phyloP scores from a whole-genome alignment of 2,797 vertebrate species.

The Bryconaethiops microstoma region DNA sequence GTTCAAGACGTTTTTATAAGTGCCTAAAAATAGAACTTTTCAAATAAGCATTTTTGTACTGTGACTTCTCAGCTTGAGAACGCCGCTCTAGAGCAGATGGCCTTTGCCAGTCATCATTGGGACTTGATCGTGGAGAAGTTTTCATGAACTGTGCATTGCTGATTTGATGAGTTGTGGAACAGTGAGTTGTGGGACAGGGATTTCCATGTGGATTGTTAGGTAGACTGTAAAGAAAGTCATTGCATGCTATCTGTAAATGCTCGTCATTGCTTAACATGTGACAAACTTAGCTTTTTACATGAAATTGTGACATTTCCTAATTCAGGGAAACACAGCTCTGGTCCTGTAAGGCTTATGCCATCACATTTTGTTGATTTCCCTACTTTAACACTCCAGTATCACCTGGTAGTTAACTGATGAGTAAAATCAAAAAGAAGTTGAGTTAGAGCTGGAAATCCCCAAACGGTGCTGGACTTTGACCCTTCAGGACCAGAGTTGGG shows the following conservation, averaged over 20 bases:
- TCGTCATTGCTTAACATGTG: not conserved
- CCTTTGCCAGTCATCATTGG: not conserved
- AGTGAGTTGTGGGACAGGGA: not conserved
- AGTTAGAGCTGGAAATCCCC: not conserved
- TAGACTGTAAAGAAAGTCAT: not conserved
- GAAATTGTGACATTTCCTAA: not conserved
- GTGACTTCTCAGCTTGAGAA: not conserved
- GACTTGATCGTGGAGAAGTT: not conserved
- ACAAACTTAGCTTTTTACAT: not conserved
- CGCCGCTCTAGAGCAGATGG: not conserved
- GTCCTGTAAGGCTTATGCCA: not conserved
- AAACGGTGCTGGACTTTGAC: not conserved
- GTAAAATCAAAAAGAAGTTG: too few relatives aligned
- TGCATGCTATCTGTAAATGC: not conserved
- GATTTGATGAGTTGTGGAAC: not conserved
- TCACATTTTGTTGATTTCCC: not conserved
- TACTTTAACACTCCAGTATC: too few relatives aligned
- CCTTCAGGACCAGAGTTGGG: not conserved
- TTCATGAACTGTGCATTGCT: not conserved
- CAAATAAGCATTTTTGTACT: slow-evolving; percentile 1
- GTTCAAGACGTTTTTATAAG: not conserved
- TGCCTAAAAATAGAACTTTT: slow-evolving; percentile 27
- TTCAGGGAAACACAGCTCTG: not conserved
- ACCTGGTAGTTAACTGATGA: not conserved
- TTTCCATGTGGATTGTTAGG: not conserved